A percentile compares a stretch with the other conserved stretches of the same genome.
Conservation (phyloP, 2,888 invertebrate genomes). For the Isotomurus palustris region DNA sequence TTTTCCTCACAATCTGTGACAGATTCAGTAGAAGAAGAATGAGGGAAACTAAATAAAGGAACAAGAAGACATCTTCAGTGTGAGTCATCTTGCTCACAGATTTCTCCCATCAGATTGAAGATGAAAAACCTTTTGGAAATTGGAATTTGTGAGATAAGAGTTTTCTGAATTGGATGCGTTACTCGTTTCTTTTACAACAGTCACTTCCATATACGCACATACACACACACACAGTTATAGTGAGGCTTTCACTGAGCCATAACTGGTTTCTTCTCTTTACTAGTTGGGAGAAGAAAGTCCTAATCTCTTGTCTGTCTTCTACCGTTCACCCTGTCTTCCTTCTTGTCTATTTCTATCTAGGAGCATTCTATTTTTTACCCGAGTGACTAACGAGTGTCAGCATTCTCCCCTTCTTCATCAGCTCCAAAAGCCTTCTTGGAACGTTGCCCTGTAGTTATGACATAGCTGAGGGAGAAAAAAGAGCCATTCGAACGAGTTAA, state of each 20-base stretch:
- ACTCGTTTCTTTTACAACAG: neutral
- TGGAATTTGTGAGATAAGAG: constrained; percentile 14
- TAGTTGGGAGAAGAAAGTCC: constrained; percentile 13
- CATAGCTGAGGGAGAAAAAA: no score
- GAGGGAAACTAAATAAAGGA: constrained; percentile 3
- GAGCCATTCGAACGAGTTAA: no score
- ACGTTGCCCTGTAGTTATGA: no score
- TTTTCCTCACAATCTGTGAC: no score
- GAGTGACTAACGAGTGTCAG: constrained; percentile 6
- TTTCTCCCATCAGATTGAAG: constrained; percentile 3
- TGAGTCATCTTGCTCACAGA: neutral
- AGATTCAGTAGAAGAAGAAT: constrained; percentile 1
- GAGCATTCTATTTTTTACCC: constrained; percentile 4
- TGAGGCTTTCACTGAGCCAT: no score
- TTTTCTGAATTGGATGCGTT: constrained; percentile 15
- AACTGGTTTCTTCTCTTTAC: no score
- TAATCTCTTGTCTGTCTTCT: constrained; percentile 16
- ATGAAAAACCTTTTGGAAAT: constrained; percentile 17
- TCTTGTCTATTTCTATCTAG: neutral
- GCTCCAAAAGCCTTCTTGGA: neutral
- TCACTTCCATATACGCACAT: no score
- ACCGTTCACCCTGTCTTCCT: neutral
- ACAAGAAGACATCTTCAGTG: neutral
- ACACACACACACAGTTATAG: no score
- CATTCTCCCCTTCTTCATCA: neutral